A percentile compares a stretch with the other conserved stretches of the same genome.
These are phyloP conservation scores for Tetrao urogallus DNA, from an alignment of 2,113 vertebrate species.

Conservation along the genomic window DNA sequence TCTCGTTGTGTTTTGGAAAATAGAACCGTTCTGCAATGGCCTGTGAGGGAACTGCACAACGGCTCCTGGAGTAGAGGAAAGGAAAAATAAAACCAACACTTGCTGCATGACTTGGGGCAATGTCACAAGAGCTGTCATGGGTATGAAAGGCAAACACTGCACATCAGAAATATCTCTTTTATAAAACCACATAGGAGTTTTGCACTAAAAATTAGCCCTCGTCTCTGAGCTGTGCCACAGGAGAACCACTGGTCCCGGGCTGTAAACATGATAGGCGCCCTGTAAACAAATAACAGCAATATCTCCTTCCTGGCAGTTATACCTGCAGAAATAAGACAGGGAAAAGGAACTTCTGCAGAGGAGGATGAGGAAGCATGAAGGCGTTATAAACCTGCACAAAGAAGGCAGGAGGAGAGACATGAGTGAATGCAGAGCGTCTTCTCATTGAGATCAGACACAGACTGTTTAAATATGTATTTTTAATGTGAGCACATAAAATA, in stretches of 20 bases:
- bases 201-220: constrained; percentile 24
- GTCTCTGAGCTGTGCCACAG: not conserved
- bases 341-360: not conserved
- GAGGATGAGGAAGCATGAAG: not conserved
- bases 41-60: not conserved
- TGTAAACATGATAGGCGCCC: not conserved
- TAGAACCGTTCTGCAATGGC: not conserved
- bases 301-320: constrained; percentile 10
- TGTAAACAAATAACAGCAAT: not conserved
- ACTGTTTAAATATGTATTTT: constrained; percentile 19
- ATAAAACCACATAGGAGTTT: constrained; percentile 38
- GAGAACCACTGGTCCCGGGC: not conserved
- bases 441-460: not conserved
- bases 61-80: not conserved
- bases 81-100: not conserved
- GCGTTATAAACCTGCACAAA: not conserved
- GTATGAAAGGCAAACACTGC: constrained; percentile 55
- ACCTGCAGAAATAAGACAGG: not conserved
- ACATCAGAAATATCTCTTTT: constrained; percentile 29
- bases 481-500: not conserved
- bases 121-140: constrained; percentile 1
- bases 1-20: accelerated
- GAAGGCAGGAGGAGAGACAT: not conserved
- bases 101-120: not conserved
- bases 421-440: not conserved